Conservation (phyloP, 2,797 vertebrate species). For the Phylloscopus collybita region DNA sequence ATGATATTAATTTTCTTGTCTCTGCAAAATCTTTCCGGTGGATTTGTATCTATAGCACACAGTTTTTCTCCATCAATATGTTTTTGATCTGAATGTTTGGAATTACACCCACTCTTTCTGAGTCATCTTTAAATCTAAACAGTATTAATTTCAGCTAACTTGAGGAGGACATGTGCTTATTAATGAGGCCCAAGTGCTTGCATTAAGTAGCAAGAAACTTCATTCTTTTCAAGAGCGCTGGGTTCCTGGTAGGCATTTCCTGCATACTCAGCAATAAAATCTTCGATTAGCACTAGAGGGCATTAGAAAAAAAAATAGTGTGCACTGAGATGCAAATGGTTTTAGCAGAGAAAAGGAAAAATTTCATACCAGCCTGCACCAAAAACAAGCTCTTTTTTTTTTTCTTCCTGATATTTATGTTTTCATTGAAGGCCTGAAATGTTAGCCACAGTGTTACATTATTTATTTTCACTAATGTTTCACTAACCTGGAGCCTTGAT, state of each 20-base stretch:
- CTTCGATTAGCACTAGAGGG: conserved; percentile 68
- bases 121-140: conserved; percentile 32
- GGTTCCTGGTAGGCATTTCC: conserved; percentile 60
- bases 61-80: neutral
- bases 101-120: conserved; percentile 37
- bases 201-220: conserved; percentile 53
- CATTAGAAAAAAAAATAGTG: conserved; percentile 63
- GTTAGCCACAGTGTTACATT: neutral
- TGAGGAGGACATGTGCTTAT: conserved; percentile 35
- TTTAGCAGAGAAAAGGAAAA: conserved; percentile 42
- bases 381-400: neutral
- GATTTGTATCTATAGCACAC: neutral
- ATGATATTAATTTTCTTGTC: neutral
- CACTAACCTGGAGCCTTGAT: neutral
- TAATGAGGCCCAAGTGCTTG: conserved; percentile 51
- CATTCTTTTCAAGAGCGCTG: conserved; percentile 53
- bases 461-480: conserved; percentile 3
- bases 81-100: neutral
- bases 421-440: conserved; percentile 27
- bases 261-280: conserved; percentile 66
- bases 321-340: conserved; percentile 57
- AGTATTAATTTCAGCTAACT: conserved; percentile 42
- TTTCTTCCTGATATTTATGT: neutral
- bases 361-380: conserved; percentile 38
- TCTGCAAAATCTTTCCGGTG: neutral